Percentiles rank a stretch among this genome's conserved stretches.
These are phyloP conservation scores for Forbesichthys papilliferus DNA, from an alignment of 2,113 vertebrate species.

Conservation along the genomic window DNA sequence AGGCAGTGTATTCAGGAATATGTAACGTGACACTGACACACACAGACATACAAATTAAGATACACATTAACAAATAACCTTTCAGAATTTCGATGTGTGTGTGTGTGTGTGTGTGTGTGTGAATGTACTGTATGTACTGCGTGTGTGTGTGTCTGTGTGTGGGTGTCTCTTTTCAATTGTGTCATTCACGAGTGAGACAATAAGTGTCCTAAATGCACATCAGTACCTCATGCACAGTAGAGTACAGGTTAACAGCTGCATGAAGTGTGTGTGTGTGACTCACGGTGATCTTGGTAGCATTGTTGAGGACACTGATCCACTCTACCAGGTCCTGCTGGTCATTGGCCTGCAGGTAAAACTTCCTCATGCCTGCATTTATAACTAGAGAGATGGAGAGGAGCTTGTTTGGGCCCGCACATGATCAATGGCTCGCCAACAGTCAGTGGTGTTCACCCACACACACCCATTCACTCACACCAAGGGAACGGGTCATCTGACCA, in stretches of 20 bases:
- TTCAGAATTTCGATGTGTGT: neutral
- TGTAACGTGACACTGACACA: neutral
- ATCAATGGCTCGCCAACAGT: neutral
- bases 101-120: neutral
- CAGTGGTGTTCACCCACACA: neutral
- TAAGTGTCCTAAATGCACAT: too few relatives aligned
- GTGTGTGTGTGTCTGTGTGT: slow-evolving; percentile 4
- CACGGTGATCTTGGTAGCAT: slow-evolving; percentile 98
- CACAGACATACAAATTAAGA: neutral
- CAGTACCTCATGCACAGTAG: too few relatives aligned
- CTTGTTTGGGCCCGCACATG: neutral
- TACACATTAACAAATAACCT: too few relatives aligned
- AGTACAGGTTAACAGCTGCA: too few relatives aligned
- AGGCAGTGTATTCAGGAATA: neutral
- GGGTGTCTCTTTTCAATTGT: neutral
- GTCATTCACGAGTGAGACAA: too few relatives aligned
- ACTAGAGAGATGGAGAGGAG: slow-evolving; percentile 69
- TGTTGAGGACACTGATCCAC: slow-evolving; percentile 95
- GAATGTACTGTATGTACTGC: too few relatives aligned
- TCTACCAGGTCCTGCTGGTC: slow-evolving; percentile 97
- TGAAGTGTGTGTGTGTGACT: slow-evolving; percentile 57
- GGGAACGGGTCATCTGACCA: neutral
- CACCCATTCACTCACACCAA: neutral
- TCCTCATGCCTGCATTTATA: slow-evolving; percentile 96
- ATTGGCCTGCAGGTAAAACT: slow-evolving; percentile 96